A percentile compares a stretch with the other conserved stretches of the same genome.
Conservation (phyloP, 2,113 vertebrate genomes). For the Actenoides lindsayi region DNA sequence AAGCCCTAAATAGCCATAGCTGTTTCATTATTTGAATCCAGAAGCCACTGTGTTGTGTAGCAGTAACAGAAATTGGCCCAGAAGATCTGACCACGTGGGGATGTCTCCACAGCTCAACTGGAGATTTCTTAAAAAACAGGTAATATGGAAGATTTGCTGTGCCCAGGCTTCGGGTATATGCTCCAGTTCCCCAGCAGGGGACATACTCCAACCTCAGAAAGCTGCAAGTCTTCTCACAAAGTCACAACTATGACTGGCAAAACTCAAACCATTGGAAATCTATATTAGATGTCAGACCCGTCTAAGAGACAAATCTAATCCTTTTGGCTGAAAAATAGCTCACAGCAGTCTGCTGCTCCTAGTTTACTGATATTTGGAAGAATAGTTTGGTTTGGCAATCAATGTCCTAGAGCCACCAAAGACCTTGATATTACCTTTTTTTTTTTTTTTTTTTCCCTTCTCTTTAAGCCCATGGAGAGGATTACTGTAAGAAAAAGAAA, state of each 20-base stretch:
- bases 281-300: constrained; percentile 72
- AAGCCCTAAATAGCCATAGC: neutral
- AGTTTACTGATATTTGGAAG: constrained; percentile 72
- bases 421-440: constrained; percentile 51
- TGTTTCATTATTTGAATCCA: neutral
- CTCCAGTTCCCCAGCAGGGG: constrained; percentile 45
- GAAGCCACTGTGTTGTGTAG: neutral
- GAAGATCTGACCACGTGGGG: neutral
- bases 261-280: constrained; percentile 75
- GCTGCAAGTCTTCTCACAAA: constrained; percentile 48
- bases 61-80: neutral
- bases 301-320: constrained; percentile 75
- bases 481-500: neutral
- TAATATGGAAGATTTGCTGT: neutral
- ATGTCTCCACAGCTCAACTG: neutral
- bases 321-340: constrained; percentile 73
- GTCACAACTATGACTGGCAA: constrained; percentile 60
- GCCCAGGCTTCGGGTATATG: neutral
- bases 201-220: constrained; percentile 62
- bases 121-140: neutral
- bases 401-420: constrained; percentile 59
- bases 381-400: constrained; percentile 67
- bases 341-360: constrained; percentile 46
- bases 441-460: constrained; percentile 54
- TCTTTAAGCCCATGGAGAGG: constrained; percentile 39